Percentiles rank a stretch among this genome's conserved stretches.
phyloP scores from a whole-genome alignment of 2,888 invertebrate genomes.

The Lochmaea crataegi region DNA sequence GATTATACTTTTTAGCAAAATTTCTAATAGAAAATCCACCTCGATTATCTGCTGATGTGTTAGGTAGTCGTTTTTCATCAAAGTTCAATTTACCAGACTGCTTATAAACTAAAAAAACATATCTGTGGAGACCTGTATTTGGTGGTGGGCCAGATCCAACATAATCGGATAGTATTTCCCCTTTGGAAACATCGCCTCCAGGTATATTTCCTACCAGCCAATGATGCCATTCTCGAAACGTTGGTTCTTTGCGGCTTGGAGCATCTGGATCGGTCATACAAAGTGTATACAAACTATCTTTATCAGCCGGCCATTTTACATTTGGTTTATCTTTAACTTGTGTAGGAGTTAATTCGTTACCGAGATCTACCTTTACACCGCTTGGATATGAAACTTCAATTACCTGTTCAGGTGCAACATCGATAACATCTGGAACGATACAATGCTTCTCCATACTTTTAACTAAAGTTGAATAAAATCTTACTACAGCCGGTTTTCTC shows the following conservation, averaged over 20 bases:
- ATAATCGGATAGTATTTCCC: conserved; percentile 82
- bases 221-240: conserved; percentile 88
- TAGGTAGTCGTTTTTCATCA: conserved; percentile 55
- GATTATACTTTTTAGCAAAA: conserved; percentile 84
- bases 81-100: conserved; percentile 59
- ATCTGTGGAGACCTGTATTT: conserved; percentile 76
- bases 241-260: conserved; percentile 83
- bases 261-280: conserved; percentile 84
- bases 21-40: conserved; percentile 75
- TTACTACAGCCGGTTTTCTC: conserved; percentile 34
- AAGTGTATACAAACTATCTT: conserved; percentile 68
- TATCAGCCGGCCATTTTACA: conserved; percentile 67
- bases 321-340: conserved; percentile 63
- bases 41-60: conserved; percentile 68
- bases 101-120: conserved; percentile 72
- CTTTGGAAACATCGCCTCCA: conserved; percentile 74
- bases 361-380: conserved; percentile 54
- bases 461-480: conserved; percentile 46
- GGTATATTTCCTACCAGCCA: conserved; percentile 92
- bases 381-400: conserved; percentile 54
- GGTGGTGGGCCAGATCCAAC: conserved; percentile 88
- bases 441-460: conserved; percentile 57
- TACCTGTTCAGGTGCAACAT: conserved; percentile 54
- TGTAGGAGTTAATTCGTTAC: conserved; percentile 57
- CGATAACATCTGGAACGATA: conserved; percentile 60